Percentiles rank a stretch among this genome's conserved stretches.
Evolutionary conservation across 2,888 invertebrate genomes (phyloP).

Genomic region (Megamerina dolium): DNA sequence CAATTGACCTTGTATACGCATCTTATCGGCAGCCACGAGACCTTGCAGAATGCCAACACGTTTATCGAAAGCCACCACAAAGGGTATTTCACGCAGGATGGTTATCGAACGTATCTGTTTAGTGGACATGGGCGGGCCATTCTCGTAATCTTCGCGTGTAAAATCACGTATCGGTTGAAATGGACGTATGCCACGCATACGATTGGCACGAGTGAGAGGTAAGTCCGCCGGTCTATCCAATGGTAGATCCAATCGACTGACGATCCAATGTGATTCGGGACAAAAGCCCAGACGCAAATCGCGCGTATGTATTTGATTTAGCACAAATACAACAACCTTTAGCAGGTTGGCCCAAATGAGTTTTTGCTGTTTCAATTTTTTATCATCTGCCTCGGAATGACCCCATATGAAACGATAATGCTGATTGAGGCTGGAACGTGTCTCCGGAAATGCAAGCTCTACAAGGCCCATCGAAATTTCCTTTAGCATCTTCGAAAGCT

Average conservation of each 20-base stretch:
- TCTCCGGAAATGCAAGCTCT: conserved; percentile 79
- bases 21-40: conserved; percentile 52
- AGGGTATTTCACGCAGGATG: conserved; percentile 87
- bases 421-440: conserved; percentile 58
- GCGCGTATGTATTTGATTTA: conserved; percentile 77
- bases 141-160: conserved; percentile 59
- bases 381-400: conserved; percentile 42
- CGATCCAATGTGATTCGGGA: conserved; percentile 64
- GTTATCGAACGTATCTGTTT: conserved; percentile 83
- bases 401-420: conserved; percentile 54
- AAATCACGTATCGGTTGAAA: conserved; percentile 55
- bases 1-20: conserved; percentile 64
- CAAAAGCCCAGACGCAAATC: conserved; percentile 79
- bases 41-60: conserved; percentile 80
- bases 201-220: conserved; percentile 51
- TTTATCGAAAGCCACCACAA: conserved; percentile 86
- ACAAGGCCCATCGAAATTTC: conserved; percentile 80
- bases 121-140: conserved; percentile 77
- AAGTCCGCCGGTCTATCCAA: conserved; percentile 55
- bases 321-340: conserved; percentile 62
- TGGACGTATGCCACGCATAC: conserved; percentile 50
- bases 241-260: conserved; percentile 49
- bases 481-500: conserved; percentile 66
- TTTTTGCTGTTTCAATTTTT: conserved; percentile 49
- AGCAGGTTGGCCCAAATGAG: conserved; percentile 74